A percentile compares a stretch with the other conserved stretches of the same genome.
Evolutionary conservation across 2,113 vertebrate species (phyloP).

Genomic region (Hippocampus mohnikei): DNA sequence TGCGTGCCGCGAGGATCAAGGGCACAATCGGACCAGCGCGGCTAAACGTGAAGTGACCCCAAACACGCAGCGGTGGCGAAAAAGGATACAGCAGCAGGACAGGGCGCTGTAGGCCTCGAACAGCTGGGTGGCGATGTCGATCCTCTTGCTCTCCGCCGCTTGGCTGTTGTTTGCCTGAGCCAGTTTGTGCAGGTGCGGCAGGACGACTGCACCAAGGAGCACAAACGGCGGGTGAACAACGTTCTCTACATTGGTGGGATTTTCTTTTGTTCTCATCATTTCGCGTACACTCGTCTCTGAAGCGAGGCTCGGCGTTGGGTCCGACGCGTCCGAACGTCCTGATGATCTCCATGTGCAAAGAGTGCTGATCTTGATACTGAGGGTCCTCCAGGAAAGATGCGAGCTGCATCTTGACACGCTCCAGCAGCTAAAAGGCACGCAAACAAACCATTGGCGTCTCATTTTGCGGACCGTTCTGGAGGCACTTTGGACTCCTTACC

Average conservation of each 20-base stretch:
- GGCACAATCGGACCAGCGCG: not conserved
- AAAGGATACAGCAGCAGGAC: constrained; percentile 99
- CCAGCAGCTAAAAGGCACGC: constrained; percentile 79
- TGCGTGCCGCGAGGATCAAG: constrained; percentile 16
- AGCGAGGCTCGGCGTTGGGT: constrained; percentile 94
- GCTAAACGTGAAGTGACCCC: not conserved
- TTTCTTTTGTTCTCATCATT: not conserved
- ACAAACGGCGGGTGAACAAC: not conserved
- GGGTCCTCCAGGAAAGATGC: constrained; percentile 96
- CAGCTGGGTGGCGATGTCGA: constrained; percentile 92
- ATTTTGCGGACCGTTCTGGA: not conserved
- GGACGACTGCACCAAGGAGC: constrained; percentile 78
- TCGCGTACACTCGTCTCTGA: constrained; percentile 94
- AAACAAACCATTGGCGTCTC: not conserved
- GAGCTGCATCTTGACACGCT: constrained; percentile 98
- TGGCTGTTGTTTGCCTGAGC: constrained; percentile 94
- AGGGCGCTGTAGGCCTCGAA: constrained; percentile 98
- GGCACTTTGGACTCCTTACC: constrained; percentile 66
- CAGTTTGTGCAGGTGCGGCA: constrained; percentile 95
- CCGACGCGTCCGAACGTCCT: constrained; percentile 95
- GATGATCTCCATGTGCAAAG: constrained; percentile 95
- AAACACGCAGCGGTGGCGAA: not conserved
- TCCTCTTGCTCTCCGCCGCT: constrained; percentile 84
- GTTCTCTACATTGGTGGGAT: not conserved
- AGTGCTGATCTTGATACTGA: constrained; percentile 97